Evolutionary conservation across 92 coral and sea anemone genomes (phyloP).

Genomic region (Paramuricea clavata): DNA sequence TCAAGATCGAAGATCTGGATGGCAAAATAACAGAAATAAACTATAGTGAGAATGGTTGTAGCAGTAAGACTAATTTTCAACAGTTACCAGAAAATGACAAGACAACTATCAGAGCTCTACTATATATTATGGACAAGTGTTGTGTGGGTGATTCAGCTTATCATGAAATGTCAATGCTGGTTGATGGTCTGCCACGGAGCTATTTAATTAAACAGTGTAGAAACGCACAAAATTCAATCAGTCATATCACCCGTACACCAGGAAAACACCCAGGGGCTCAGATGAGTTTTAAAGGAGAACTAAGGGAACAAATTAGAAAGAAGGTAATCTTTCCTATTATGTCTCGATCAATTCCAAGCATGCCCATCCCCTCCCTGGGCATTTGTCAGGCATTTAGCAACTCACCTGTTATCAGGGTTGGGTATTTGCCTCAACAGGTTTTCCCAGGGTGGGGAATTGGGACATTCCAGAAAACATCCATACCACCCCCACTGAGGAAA

Average conservation of each 20-base stretch:
- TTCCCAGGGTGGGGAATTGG: too few species aligned
- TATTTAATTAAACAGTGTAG: slow-evolving; percentile 52
- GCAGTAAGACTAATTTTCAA: slow-evolving; percentile 16
- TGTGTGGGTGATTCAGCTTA: slow-evolving; percentile 46
- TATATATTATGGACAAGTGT: slow-evolving; percentile 44
- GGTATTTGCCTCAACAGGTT: too few species aligned
- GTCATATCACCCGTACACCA: slow-evolving; percentile 40
- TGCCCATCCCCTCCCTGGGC: too few species aligned
- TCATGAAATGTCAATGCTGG: slow-evolving; percentile 47
- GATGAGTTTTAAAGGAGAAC: slow-evolving; percentile 44
- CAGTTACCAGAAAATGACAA: slow-evolving; percentile 43
- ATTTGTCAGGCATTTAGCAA: too few species aligned
- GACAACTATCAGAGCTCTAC: slow-evolving; percentile 15
- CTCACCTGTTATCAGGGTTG: too few species aligned
- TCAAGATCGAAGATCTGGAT: slow-evolving; percentile 28
- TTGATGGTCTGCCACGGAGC: too few species aligned
- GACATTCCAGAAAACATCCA: too few species aligned
- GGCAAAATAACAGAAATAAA: slow-evolving; percentile 18
- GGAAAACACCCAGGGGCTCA: slow-evolving; percentile 42
- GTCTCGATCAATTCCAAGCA: too few species aligned
- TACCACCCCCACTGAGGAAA: too few species aligned
- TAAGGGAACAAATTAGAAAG: slow-evolving; percentile 36
- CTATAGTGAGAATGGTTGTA: neutral
- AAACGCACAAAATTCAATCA: neutral
- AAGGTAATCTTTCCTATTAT: too few species aligned